Evolutionary conservation across 1,140 invertebrate genomes (phyloP), one percentile per base, ranked within the genome.

Genomic region (Musca vetustissima): DNA sequence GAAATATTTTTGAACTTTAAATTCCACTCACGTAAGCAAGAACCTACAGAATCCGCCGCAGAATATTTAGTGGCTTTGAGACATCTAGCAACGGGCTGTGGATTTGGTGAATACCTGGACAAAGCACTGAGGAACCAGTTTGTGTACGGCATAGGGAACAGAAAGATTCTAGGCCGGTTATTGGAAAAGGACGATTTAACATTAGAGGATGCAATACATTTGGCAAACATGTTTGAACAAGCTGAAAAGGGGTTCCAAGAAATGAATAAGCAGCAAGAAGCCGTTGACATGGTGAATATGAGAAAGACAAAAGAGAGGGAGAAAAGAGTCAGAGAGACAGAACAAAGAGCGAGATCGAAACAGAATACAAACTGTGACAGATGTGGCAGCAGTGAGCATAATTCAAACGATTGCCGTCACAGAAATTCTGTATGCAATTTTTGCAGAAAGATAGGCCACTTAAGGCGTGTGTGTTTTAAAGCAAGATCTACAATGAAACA

Each of bases 81-180:
- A 28, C 28, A 28, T 3, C 28, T 4, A 3, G 28, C 28, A 28
- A 28, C 8, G 3, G 28, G 28, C 8, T 28, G 28, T 28, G 28
- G 28, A 28, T 28, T 28, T 28, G 28, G 28, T 8, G 8, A 3
- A 28, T 28, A 28, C 28, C 3, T 4, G 28, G 28, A 28, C 8
- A 28, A 28, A 28, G 28, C 28, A 28, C 28, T 28, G 15, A 50
- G 69, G 15, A 70, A 70, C 28, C 50, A 70, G 59, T 70, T 70
- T 70, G 69, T 70, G n/a, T 66, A 59, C 55, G 69, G 69, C 4
- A 22, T 70, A 2, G 19, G 7, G 8, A 59, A 70, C 43, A 64
- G 48, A 25, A 65, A 28, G 59, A 19, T 70, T 13, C 52, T 66
- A 70, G 50, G 52, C 21, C n/a, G 67, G 22, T 48, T 70, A 9